Evolutionary conservation across 1,140 invertebrate genomes (phyloP), one percentile per base, ranked within the genome.

Genomic region (Babylonia areolata): DNA sequence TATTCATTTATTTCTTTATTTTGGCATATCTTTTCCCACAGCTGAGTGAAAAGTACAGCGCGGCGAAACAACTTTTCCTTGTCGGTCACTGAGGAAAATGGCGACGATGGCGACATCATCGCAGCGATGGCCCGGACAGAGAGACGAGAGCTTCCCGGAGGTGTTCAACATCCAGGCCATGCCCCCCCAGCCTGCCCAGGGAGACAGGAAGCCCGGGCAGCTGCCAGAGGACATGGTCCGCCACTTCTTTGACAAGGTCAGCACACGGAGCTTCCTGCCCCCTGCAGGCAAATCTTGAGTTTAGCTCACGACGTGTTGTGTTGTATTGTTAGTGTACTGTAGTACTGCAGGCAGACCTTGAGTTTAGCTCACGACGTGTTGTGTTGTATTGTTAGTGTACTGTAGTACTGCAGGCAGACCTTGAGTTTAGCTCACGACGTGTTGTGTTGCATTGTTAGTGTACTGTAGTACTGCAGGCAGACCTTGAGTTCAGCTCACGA

Each of bases 241-340:
- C 80, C 90, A 93, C 54, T 94, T 90, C 87, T 94, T 92, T 85
- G 90, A 92, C 84, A 85, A 93, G 90, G 93, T 93, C 86, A 87
- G 71, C n/a, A n/a, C n/a, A 1, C 37, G 28, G 37, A 31, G 20
- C 37, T 78, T 35, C 20, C 20, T 20, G 1, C 33, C n/a, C 37
- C 75, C 20, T 20, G 23, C 37, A 20, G 2, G 1, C 5, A 78
- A n/a, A 78, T 20, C 37, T 31, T 3, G 31, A 69, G 20, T 73
- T 15, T 73, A 33, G n/a, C n/a, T n/a, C n/a, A n/a, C n/a, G n/a
- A n/a, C n/a, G n/a, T n/a, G n/a, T n/a, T n/a, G n/a, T n/a, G n/a
- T n/a, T n/a, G n/a, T n/a, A n/a, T n/a, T n/a, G n/a, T n/a, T n/a
- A n/a, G n/a, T n/a, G n/a, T n/a, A n/a, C n/a, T n/a, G n/a, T n/a